Conservation (phyloP, 2,113 vertebrate species). For the Hemiprocne comata region DNA sequence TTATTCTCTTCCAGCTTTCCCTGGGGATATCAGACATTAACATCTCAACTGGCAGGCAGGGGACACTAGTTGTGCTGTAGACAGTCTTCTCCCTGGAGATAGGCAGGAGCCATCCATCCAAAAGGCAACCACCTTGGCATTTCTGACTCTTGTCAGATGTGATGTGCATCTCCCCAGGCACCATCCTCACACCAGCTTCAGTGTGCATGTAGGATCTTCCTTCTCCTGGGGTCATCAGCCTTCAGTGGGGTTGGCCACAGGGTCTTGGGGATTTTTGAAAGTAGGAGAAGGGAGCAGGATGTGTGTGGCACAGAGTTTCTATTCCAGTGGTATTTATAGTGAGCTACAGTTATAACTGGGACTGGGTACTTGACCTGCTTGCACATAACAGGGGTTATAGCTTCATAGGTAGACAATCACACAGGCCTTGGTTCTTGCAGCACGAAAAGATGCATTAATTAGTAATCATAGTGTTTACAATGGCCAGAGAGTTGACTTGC, state of each 20-base stretch:
- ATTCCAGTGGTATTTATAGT: background rate
- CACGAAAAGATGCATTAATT: background rate
- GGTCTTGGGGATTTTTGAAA: background rate
- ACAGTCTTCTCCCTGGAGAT: constrained; percentile 24
- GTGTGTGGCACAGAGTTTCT: background rate
- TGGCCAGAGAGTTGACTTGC: background rate
- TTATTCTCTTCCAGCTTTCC: background rate
- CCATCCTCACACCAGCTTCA: background rate
- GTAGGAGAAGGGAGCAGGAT: background rate
- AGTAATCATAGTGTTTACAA: background rate
- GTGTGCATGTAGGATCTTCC: background rate
- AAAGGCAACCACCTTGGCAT: constrained; percentile 30
- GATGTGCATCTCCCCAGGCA: background rate
- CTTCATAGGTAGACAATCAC: background rate
- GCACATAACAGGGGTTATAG: background rate
- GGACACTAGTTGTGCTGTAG: background rate
- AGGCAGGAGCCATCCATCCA: constrained; percentile 15
- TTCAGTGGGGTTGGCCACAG: background rate
- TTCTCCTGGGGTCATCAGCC: background rate
- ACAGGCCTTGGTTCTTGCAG: background rate
- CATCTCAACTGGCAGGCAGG: background rate
- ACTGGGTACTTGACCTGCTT: background rate
- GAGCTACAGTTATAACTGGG: background rate
- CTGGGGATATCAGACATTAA: background rate
- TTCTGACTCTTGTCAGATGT: constrained; percentile 1